These are phyloP conservation scores for Conops quadrifasciatus DNA, from an alignment of 2,888 invertebrate genomes.

Conservation along the genomic window DNA sequence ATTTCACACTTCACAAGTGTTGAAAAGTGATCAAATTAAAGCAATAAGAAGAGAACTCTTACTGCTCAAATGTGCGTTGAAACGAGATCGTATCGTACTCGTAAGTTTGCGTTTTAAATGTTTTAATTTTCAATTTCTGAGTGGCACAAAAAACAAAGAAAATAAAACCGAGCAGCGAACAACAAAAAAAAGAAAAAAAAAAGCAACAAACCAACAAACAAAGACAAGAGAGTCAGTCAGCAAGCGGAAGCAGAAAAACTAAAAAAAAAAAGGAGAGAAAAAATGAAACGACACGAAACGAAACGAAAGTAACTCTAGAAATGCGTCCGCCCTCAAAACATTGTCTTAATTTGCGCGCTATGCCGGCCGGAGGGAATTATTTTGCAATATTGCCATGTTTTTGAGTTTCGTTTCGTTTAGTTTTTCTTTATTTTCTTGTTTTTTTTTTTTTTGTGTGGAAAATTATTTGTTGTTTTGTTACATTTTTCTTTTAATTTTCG, in stretches of 20 bases:
- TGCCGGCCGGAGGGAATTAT: slow-evolving; percentile 25
- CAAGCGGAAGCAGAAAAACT: neutral
- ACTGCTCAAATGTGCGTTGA: no score
- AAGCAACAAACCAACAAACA: no score
- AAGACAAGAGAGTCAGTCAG: no score
- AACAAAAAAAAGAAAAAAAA: no score
- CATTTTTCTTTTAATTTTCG: neutral
- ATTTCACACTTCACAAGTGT: neutral
- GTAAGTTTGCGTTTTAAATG: neutral
- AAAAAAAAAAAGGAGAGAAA: neutral
- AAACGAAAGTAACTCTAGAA: neutral
- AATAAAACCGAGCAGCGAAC: neutral
- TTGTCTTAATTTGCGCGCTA: slow-evolving; percentile 29
- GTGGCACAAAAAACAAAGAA: neutral
- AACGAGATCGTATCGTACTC: no score
- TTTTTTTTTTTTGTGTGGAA: neutral
- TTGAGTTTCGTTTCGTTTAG: neutral
- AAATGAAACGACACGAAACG: neutral
- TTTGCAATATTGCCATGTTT: slow-evolving; percentile 33
- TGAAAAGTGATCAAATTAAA: neutral
- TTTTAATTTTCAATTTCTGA: neutral
- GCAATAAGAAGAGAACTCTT: neutral
- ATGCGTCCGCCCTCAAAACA: slow-evolving; percentile 20
- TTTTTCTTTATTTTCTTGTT: neutral
- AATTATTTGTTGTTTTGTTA: neutral